Conservation (phyloP, 2,113 vertebrate genomes). For the Anoplopoma fimbria region DNA sequence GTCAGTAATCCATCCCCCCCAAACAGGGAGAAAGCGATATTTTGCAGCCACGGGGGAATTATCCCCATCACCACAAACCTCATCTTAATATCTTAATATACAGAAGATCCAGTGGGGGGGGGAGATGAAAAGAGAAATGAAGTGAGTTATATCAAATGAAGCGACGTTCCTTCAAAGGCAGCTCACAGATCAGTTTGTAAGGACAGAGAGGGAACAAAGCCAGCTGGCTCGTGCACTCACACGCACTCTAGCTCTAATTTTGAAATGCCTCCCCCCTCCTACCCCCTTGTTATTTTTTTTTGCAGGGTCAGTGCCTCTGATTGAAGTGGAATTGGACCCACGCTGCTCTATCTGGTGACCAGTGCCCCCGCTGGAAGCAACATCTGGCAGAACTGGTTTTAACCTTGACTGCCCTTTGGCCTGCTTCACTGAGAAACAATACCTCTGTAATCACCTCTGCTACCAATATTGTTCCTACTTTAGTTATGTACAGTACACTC, state of each 20-base stretch:
- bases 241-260: conserved; percentile 4
- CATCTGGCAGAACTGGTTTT: conserved; percentile 66
- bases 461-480: background rate
- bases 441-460: background rate
- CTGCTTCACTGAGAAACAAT: conserved; percentile 1
- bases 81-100: conserved; percentile 64
- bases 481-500: background rate
- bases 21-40: conserved; percentile 81
- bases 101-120: conserved; percentile 19
- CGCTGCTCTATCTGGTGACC: conserved; percentile 2
- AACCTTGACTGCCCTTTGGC: conserved; percentile 26
- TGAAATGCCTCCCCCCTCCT: background rate
- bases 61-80: conserved; percentile 75
- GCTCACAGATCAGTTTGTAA: conserved; percentile 13
- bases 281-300: conserved; percentile 22
- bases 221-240: conserved; percentile 13
- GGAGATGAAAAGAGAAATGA: background rate
- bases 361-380: conserved; percentile 27
- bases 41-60: conserved; percentile 80
- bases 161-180: conserved; percentile 14
- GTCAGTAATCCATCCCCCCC: conserved; percentile 74
- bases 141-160: conserved; percentile 38
- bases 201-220: conserved; percentile 16
- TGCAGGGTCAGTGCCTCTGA: conserved; percentile 44
- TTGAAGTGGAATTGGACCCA: conserved; percentile 52